Evolutionary conservation across 2,113 vertebrate genomes (phyloP).

Genomic region (Arizona elegans): DNA sequence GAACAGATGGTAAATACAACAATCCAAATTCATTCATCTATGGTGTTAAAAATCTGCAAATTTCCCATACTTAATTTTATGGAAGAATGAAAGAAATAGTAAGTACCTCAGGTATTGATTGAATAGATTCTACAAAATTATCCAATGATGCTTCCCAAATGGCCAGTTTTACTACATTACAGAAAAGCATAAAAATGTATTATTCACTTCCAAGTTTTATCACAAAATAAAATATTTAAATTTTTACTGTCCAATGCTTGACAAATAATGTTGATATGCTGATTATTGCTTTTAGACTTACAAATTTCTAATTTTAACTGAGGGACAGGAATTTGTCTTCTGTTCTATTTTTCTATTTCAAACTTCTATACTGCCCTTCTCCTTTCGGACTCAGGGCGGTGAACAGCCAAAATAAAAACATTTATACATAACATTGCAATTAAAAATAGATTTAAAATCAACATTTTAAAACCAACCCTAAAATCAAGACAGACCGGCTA

Average conservation of each 20-base stretch:
- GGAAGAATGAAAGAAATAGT: constrained; percentile 3
- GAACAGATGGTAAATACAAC: neutral
- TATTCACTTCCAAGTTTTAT: constrained; percentile 14
- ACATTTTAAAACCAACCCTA: no score
- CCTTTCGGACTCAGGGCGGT: no score
- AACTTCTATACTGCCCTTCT: no score
- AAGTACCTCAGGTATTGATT: constrained; percentile 93
- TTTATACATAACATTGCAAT: no score
- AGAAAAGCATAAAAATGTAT: constrained; percentile 26
- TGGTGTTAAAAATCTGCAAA: neutral
- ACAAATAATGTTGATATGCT: neutral
- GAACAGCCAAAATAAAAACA: no score
- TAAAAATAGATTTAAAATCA: no score
- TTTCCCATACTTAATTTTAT: neutral
- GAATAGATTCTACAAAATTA: constrained; percentile 95
- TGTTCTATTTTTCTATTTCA: no score
- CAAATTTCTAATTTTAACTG: neutral
- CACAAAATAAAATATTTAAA: neutral
- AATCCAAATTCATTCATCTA: neutral
- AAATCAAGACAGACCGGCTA: no score
- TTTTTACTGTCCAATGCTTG: neutral
- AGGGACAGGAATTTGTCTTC: neutral
- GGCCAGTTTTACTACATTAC: constrained; percentile 88
- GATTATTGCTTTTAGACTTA: neutral
- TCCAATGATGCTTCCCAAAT: constrained; percentile 97